Conservation (phyloP, 2,797 vertebrate species). For the Poecilia velifera region DNA sequence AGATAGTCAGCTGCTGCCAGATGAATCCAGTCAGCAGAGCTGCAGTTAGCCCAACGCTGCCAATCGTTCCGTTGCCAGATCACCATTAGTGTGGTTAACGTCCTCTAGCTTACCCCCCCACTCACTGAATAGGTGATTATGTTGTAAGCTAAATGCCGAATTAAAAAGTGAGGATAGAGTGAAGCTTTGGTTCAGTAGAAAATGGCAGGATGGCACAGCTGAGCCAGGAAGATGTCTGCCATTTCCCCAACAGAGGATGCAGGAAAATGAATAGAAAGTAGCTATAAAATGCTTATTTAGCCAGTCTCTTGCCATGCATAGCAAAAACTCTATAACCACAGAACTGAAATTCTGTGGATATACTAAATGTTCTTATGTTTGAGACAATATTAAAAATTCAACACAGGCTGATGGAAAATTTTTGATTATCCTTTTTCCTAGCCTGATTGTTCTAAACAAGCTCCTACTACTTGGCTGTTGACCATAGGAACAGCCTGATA, state of each 20-base stretch:
- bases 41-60: conserved; percentile 28
- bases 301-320: conserved; percentile 5
- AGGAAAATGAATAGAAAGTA: background rate
- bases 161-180: conserved; percentile 34
- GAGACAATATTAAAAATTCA: conserved; percentile 15
- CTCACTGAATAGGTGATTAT: conserved; percentile 38
- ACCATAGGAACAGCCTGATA: background rate
- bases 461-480: background rate
- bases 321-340: background rate
- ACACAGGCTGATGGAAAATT: conserved; percentile 6
- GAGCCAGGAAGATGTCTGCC: conserved; percentile 2
- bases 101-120: conserved; percentile 17
- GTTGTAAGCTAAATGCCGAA: conserved; percentile 39
- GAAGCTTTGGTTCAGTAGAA: conserved; percentile 23
- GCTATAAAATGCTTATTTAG: background rate
- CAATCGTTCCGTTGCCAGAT: conserved; percentile 35
- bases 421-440: background rate
- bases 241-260: conserved; percentile 11
- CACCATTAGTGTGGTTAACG: conserved; percentile 47
- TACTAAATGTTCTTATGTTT: background rate
- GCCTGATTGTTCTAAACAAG: background rate
- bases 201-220: background rate
- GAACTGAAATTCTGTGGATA: background rate
- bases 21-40: conserved; percentile 59
- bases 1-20: conserved; percentile 68